Conservation (phyloP, 2,888 invertebrate species). For the Brenthis daphne region DNA sequence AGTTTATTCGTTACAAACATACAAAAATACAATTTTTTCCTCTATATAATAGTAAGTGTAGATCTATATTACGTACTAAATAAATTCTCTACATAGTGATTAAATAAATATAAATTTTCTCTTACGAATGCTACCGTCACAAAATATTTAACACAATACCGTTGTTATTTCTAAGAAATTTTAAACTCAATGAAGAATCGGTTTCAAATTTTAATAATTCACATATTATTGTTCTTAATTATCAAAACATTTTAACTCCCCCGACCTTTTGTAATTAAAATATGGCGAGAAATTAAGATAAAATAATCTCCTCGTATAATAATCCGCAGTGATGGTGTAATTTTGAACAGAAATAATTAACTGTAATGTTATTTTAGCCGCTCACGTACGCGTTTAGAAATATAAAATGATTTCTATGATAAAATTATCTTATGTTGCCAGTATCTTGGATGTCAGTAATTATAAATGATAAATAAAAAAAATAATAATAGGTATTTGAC, state of each 20-base stretch:
- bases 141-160: slow-evolving; percentile 4
- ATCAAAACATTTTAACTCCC: slow-evolving; percentile 36
- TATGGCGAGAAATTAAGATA: slow-evolving; percentile 40
- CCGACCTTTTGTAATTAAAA: slow-evolving; percentile 42
- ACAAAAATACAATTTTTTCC: too few relatives aligned
- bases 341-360: slow-evolving; percentile 21
- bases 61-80: too few relatives aligned
- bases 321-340: slow-evolving; percentile 30
- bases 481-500: too few relatives aligned
- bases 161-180: slow-evolving; percentile 17
- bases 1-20: too few relatives aligned
- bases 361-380: not conserved
- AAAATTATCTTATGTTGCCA: too few relatives aligned
- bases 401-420: too few relatives aligned
- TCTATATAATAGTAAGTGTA: too few relatives aligned
- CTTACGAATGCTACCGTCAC: not conserved
- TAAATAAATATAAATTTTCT: too few relatives aligned
- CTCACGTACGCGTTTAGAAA: too few relatives aligned
- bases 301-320: slow-evolving; percentile 29
- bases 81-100: too few relatives aligned
- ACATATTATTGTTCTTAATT: slow-evolving; percentile 40
- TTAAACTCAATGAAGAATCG: slow-evolving; percentile 13
- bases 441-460: too few relatives aligned
- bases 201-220: slow-evolving; percentile 34
- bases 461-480: too few relatives aligned